Base-by-base conservation (phyloP, 1,140 invertebrate species). In the Eubasilissa regina region DNA sequence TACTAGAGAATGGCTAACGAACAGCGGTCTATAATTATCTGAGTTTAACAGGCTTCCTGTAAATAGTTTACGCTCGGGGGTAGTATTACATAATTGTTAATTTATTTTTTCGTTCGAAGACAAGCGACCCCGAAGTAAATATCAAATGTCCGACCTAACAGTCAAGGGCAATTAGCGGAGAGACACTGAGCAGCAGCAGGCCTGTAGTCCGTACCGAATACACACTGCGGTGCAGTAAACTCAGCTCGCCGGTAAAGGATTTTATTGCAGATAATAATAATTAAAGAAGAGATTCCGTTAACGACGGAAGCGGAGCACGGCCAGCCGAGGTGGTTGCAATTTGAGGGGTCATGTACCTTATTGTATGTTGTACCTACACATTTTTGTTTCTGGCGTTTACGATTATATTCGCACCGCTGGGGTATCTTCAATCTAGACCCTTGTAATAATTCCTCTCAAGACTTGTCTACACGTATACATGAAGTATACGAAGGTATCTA, bases 201-300 rank as follows among this genome's bases (percentile, higher is more conserved):
- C 66, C 62, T 47, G 72, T 56, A 75, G 25, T 21, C 0, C 21
- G 58, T 35, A 62, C 21, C 12, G 35, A 74, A 74, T 74, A 74
- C 51, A 58, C 35, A n/a, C 55, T 3, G 56, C 72, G 53, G 66
- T 78, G 73, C 78, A 64, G 47, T 53, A 72, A 81, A 79, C 80
- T 75, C 79, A 45, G 78, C 56, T 12, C 73, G 48, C 77, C 70
- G 74, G 81, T 82, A 80, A 82, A 78, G 81, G 76, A 82, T 82
- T 82, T 82, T 82, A 82, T 82, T 82, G 76, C 77, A 48, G 78
- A 48, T 79, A 74, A 80, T 82, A 78, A 80, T 80, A 82, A 82
- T 82, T 82, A 82, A 82, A 80, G 78, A 72, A 43, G 81, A 82
- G 81, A 82, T 80, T 82, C 70, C 47, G 56, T 77, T 82, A 82